Base-by-base conservation (phyloP, 2,888 invertebrate genomes). In the Pedicia rivosa region DNA sequence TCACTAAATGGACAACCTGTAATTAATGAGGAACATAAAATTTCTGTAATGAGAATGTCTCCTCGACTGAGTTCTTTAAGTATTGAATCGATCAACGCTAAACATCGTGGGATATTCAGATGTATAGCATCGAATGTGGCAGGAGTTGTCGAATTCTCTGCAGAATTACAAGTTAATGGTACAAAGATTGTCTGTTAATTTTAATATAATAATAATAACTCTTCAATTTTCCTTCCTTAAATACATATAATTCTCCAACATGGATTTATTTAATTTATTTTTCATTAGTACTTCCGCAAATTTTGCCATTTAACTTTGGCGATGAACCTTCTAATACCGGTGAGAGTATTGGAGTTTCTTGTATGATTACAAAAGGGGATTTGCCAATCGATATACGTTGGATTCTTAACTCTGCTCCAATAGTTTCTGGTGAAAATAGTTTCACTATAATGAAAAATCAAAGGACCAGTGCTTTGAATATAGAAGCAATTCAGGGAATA, bases 261-360 rank as follows among this genome's bases (percentile, higher is more conserved):
- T n/a, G n/a, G n/a, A n/a, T n/a, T n/a, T n/a, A n/a, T n/a, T n/a
- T n/a, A n/a, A n/a, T n/a, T 20, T 20, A 6, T 20, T 6, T 20
- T 20, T 6, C 20, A 20, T 20, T 54, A 80, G 79, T 80, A 55
- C 65, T 73, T 44, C 81, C 81, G 44, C 77, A 78, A 68, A 77
- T 83, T 52, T 72, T 75, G 58, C 79, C 79, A 40, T 78, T 84
- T 55, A 65, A 70, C 42, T 81, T 84, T 51, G 82, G 81, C 39
- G 78, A 79, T 35, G 78, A 79, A 46, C 69, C 78, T 38, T 68
- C 76, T 39, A 76, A 78, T 50, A 72, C 77, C 37, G 79, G 78
- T 4, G 78, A 79, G 47, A 66, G 72, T 43, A 72, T 74, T 27
- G 68, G 75, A 22, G 65, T 77, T 28, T 68, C 66, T 43, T 81